Conservation (phyloP, 2,113 vertebrate genomes). For the Rhineura floridana region DNA sequence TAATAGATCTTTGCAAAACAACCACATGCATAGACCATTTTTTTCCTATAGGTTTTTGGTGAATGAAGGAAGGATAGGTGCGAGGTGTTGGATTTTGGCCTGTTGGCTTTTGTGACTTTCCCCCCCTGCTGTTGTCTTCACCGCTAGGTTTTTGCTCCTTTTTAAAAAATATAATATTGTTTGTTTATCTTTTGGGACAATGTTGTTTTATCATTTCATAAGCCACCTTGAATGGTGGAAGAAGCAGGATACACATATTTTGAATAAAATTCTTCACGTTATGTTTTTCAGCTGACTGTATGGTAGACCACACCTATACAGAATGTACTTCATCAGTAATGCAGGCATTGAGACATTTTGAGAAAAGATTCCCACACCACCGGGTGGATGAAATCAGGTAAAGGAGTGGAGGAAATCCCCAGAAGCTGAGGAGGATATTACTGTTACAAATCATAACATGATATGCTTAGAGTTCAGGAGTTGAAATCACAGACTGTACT, state of each 20-base stretch:
- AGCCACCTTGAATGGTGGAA: not conserved
- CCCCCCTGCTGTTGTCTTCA: not conserved
- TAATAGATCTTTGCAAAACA: too few species aligned
- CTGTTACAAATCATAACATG: not conserved
- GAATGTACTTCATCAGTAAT: slow-evolving; percentile 12
- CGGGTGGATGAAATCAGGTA: slow-evolving; percentile 4
- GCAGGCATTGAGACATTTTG: not conserved
- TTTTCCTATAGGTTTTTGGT: too few species aligned
- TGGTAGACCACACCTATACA: not conserved
- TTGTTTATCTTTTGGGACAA: not conserved
- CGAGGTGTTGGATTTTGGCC: not conserved
- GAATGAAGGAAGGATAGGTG: too few species aligned
- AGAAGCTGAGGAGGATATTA: not conserved
- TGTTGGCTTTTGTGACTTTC: not conserved
- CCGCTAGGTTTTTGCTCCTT: not conserved
- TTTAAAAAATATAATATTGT: not conserved
- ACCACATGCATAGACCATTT: too few species aligned
- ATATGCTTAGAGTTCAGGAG: not conserved
- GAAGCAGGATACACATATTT: too few species aligned
- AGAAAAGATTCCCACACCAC: slow-evolving; percentile 8
- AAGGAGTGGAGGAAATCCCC: not conserved
- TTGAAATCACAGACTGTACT: not conserved
- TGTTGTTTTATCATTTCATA: not conserved
- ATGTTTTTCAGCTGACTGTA: not conserved
- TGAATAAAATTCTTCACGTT: not conserved